Evolutionary conservation across 2,797 vertebrate species (phyloP), one percentile per base, ranked within the genome.

Genomic region (Periophthalmus magnuspinnatus): DNA sequence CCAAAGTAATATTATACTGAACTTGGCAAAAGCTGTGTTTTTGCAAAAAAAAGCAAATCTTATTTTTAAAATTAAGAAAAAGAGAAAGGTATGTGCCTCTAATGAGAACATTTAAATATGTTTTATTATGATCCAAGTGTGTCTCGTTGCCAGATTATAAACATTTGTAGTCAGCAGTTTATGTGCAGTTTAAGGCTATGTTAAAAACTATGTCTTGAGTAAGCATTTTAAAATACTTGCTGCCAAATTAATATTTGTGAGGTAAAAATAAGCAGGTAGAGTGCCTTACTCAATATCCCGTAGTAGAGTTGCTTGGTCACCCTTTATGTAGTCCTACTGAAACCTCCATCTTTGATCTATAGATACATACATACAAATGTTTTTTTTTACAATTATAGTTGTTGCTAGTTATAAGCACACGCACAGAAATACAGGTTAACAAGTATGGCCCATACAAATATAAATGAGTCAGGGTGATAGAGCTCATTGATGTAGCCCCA

Each of bases 1-100:
- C 86, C 88, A 69, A 87, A 83, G 80, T 78, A 70, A 81, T 68
- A 68, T 80, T 81, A 83, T 74, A 73, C 86, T 86, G 75, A 33
- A 84, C 77, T 79, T 72, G 81, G 71, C 73, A 56, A 64, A 66
- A 48, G 65, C n/a, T 67, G 45, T 41, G 28, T 50, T 55, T 52
- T 92, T 64, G 77, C 79, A 63, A 63, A 38, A 62, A n/a, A 64
- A 62, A 60, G 77, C 66, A 72, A 79, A 84, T 71, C 22, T 81
- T 60, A 76, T 83, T 88, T 38, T 80, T 38, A 59, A 67, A 58
- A 71, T 72, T 79, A 75, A 59, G 69, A 73, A 41, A 34, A 67
- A 57, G 55, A 21, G 61, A 67, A 59, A 65, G 52, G 72, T 41
- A 54, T 63, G 47, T 4, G 54, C 50, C 72, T 69, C 45, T 66